These are phyloP conservation scores for Kryptolebias marmoratus DNA, from an alignment of 2,113 vertebrate species.

Conservation along the genomic window DNA sequence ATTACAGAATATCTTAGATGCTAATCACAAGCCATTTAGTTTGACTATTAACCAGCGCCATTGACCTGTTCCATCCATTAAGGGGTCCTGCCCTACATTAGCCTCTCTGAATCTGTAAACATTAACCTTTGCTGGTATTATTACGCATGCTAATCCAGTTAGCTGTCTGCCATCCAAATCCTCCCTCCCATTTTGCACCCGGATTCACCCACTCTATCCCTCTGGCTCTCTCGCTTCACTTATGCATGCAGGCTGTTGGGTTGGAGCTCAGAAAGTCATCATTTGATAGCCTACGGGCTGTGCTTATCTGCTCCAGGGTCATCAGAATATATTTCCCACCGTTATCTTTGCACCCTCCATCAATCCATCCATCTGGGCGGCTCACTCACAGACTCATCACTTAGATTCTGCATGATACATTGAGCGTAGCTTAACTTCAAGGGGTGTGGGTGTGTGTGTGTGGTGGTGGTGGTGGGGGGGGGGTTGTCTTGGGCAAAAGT, in stretches of 20 bases:
- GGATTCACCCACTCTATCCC: slow-evolving; percentile 30
- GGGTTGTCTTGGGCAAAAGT: slow-evolving; percentile 18
- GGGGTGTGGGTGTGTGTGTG: too few relatives aligned
- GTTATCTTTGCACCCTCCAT: slow-evolving; percentile 48
- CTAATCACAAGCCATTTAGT: slow-evolving; percentile 55
- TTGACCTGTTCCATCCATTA: slow-evolving; percentile 53
- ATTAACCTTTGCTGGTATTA: slow-evolving; percentile 70
- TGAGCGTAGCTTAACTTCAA: slow-evolving; percentile 14
- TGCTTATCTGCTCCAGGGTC: slow-evolving; percentile 64
- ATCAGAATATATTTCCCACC: slow-evolving; percentile 66
- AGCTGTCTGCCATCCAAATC: slow-evolving; percentile 41
- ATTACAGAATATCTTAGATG: slow-evolving; percentile 26
- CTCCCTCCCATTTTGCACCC: slow-evolving; percentile 35
- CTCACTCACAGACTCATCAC: slow-evolving; percentile 46
- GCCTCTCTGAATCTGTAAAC: slow-evolving; percentile 57
- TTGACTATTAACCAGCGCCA: slow-evolving; percentile 49
- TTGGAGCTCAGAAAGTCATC: slow-evolving; percentile 58
- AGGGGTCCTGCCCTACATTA: slow-evolving; percentile 54
- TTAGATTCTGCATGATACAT: slow-evolving; percentile 25
- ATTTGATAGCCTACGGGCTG: slow-evolving; percentile 64
- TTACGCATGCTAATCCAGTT: slow-evolving; percentile 69
- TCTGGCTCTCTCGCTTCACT: background rate
- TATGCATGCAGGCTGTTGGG: slow-evolving; percentile 43
- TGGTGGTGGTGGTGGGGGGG: too few relatives aligned
- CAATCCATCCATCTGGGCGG: slow-evolving; percentile 45